Conservation (phyloP, 35 echinoderm and acorn worm genomes). For the Strongylocentrotus purpuratus region DNA sequence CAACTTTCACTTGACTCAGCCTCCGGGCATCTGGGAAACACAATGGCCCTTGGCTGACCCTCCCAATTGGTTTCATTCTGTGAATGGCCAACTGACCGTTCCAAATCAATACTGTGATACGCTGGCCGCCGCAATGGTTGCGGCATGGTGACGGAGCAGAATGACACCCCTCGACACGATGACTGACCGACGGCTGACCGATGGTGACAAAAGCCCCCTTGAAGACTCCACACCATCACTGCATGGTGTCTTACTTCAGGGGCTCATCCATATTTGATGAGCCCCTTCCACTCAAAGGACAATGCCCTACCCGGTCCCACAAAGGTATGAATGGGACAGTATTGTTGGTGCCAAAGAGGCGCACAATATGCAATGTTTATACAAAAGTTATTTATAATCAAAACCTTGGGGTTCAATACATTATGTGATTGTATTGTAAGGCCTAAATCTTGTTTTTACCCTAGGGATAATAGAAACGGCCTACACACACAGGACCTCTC, state of each 20-base stretch:
- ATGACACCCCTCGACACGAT: background rate
- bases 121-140: background rate
- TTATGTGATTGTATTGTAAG: background rate
- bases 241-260: slow-evolving; percentile 28
- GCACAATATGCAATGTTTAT: background rate
- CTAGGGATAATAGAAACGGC: background rate
- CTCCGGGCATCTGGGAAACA: background rate
- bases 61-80: background rate
- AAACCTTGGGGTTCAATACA: background rate
- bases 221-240: background rate
- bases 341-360: slow-evolving; percentile 12
- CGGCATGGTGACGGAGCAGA: background rate
- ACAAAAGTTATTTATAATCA: background rate
- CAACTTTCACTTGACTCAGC: slow-evolving; percentile 16
- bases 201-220: slow-evolving; percentile 3
- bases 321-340: background rate
- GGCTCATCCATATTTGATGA: slow-evolving; percentile 40
- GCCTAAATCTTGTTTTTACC: background rate
- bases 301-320: background rate
- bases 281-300: background rate
- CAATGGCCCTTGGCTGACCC: background rate
- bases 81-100: background rate
- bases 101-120: background rate
- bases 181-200: slow-evolving; percentile 5
- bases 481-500: background rate